Evolutionary conservation across 1,140 invertebrate genomes (phyloP), one percentile per base, ranked within the genome.

Genomic region (Drosophila albomicans): DNA sequence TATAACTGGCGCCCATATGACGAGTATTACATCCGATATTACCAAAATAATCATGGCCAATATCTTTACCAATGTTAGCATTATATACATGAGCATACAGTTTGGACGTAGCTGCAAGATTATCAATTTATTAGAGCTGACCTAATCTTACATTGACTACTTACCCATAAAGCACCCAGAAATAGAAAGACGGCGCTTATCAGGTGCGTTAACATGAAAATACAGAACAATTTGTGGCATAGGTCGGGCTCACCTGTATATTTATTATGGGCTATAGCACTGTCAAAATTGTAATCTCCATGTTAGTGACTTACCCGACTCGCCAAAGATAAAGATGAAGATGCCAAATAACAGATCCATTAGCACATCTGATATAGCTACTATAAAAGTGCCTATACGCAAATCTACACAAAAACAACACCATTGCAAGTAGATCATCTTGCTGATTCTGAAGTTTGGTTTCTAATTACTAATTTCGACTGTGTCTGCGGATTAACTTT

Each of bases 361-460:
- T 5, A 82, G 0, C 3, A 88, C 63, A 10, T 87, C 84, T 0
- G 48, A 0, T 4, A 46, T 0, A 0, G 62, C 80, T 1, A 80
- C 8, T 0, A 72, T 15, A 16, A 67, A 52, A 1, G 69, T 61
- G 1, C 84, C 84, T 6, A 87, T 16, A 11, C 80, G 84, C 45
- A 84, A 62, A 65, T 88, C 84, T 4, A 87, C 41, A 28, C 38
- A 88, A 45, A 79, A 84, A 15, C 74, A 78, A 58, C 66, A 84
- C 16, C 35, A 74, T 32, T 89, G 78, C 15, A 88, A 73, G 15
- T 88, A 88, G 4, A 88, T 89, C 80, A 88, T 88, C 4, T 11
- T 85, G 64, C 5, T 58, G 15, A 8, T 13, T 16, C 13, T n/a
- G 5, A 51, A 25, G 7, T 15, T 7, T 6, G 5, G 5, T 4